A percentile compares a stretch with the other conserved stretches of the same genome.
Evolutionary conservation across 92 coral and sea anemone genomes (phyloP).

Genomic region (Porites divaricata): DNA sequence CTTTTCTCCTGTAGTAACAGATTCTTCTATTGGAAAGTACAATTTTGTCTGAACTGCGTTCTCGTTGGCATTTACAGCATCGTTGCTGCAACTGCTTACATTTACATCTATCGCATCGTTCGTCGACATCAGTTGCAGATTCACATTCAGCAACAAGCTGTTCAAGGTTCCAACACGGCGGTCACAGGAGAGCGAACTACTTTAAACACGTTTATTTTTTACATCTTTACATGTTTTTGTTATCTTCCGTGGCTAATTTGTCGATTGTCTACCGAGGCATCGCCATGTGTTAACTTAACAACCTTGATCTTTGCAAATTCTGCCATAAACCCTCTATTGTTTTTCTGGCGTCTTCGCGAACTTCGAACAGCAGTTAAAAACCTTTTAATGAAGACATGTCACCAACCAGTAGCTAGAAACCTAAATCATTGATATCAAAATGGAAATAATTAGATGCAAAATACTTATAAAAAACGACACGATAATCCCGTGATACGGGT

Average conservation of each 20-base stretch:
- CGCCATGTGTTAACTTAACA: not conserved
- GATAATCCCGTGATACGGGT: no score
- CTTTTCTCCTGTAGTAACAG: not conserved
- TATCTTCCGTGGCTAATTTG: conserved; percentile 11
- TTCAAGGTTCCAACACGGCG: not conserved
- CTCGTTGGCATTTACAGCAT: not conserved
- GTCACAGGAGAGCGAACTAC: not conserved
- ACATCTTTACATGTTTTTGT: conserved; percentile 5
- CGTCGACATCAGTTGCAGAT: conserved; percentile 10
- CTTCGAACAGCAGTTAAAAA: not conserved
- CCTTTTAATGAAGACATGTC: no score
- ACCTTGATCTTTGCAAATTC: not conserved
- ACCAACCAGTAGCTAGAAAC: no score
- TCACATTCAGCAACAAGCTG: not conserved
- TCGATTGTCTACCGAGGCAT: not conserved
- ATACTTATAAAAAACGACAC: not conserved
- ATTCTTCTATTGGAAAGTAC: not conserved
- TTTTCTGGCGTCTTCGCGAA: conserved; percentile 12
- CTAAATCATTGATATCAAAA: no score
- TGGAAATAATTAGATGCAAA: not conserved
- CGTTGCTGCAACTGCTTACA: not conserved
- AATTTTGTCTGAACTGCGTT: not conserved
- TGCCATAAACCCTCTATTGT: not conserved
- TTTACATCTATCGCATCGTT: conserved; percentile 1
- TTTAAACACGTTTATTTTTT: conserved; percentile 15